Conservation (phyloP, 2,113 vertebrate genomes). For the Microtus ochrogaster region DNA sequence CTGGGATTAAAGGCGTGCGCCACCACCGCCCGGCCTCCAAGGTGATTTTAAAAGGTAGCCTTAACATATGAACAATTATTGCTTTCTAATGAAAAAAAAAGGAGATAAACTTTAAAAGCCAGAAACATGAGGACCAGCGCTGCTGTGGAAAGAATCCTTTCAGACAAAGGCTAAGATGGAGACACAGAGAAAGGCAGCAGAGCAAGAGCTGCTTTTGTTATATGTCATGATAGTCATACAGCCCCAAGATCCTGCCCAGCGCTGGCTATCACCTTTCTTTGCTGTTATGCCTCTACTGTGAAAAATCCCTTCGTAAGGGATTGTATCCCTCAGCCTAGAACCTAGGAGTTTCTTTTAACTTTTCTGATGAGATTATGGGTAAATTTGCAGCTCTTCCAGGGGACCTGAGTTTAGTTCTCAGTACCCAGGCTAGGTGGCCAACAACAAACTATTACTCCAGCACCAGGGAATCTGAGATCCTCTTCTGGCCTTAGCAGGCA, state of each 20-base stretch:
- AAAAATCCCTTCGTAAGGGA: neutral
- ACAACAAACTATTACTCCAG: no score
- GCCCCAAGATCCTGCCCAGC: no score
- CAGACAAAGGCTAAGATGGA: no score
- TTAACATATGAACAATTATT: neutral
- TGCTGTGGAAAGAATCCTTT: neutral
- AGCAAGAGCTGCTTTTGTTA: neutral
- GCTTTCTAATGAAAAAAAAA: neutral
- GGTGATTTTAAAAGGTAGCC: neutral
- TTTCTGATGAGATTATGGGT: no score
- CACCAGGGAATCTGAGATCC: no score
- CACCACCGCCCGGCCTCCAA: no score
- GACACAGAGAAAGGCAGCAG: neutral
- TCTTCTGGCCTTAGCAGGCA: no score
- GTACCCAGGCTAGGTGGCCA: no score
- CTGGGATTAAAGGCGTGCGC: no score
- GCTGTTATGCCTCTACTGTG: neutral
- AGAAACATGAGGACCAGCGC: neutral
- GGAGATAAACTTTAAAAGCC: neutral
- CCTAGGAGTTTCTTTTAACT: no score
- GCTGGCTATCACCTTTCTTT: neutral
- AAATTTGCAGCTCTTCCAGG: no score
- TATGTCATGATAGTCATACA: accelerated
- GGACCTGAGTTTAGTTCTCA: no score
- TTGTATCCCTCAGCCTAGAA: neutral